These are phyloP conservation scores for Corythornis madagascariensis DNA, from an alignment of 2,113 vertebrate genomes.

Conservation along the genomic window DNA sequence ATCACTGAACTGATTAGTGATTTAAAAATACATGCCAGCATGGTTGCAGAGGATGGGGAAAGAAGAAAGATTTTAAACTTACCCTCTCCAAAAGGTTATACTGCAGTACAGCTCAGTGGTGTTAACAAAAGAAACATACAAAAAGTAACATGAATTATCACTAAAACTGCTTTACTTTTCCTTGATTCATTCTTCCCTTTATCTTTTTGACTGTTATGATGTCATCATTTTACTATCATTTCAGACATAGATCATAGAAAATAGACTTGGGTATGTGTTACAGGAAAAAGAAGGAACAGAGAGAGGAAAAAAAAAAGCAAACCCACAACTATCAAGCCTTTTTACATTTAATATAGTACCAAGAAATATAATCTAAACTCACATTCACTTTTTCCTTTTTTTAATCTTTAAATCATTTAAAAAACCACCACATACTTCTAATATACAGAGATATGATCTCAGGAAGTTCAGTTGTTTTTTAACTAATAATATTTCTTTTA, in stretches of 20 bases:
- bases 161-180: neutral
- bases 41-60: neutral
- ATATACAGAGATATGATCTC: neutral
- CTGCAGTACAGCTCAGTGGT: neutral
- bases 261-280: neutral
- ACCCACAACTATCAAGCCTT: neutral
- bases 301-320: rapidly evolving
- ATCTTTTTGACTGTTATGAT: slow-evolving; percentile 45
- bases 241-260: slow-evolving; percentile 27
- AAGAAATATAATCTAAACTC: neutral
- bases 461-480: neutral
- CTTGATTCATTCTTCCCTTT: slow-evolving; percentile 33
- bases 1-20: neutral
- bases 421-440: rapidly evolving
- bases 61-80: neutral
- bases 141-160: neutral
- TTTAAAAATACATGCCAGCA: neutral
- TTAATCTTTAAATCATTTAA: neutral
- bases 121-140: slow-evolving; percentile 30
- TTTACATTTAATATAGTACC: neutral
- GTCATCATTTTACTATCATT: slow-evolving; percentile 30
- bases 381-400: neutral
- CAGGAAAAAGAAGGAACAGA: neutral
- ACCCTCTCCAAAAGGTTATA: neutral
- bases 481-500: neutral